Evolutionary conservation across 2,888 invertebrate species (phyloP).

Genomic region (Argyra leucocephala): DNA sequence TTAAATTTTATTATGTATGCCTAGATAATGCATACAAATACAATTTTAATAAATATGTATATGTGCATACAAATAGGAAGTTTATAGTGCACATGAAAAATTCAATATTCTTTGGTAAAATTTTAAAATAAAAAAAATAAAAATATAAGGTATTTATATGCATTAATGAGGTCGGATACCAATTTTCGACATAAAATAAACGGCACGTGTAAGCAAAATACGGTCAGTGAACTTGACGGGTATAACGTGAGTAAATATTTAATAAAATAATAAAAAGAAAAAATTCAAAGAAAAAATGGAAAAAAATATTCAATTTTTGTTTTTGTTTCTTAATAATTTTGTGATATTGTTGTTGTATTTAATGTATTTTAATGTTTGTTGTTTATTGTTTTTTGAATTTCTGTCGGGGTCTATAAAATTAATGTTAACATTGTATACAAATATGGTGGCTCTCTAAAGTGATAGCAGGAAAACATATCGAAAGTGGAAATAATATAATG

Average conservation of each 20-base stretch:
- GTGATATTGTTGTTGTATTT: not conserved
- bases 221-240: not conserved
- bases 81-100: too few relatives aligned
- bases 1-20: too few relatives aligned
- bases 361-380: not conserved
- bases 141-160: too few relatives aligned
- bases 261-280: not conserved
- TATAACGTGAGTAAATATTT: not conserved
- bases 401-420: not conserved
- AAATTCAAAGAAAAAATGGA: not conserved
- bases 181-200: not conserved
- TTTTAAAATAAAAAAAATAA: too few relatives aligned
- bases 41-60: too few relatives aligned
- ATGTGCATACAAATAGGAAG: too few relatives aligned
- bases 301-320: not conserved
- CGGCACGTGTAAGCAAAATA: not conserved
- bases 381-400: not conserved
- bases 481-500: too few relatives aligned
- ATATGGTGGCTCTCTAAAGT: not conserved
- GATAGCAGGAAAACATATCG: not conserved
- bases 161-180: not conserved
- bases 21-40: too few relatives aligned
- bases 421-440: not conserved
- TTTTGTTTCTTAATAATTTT: not conserved
- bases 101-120: too few relatives aligned